phyloP scores from a whole-genome alignment of 2,797 vertebrate species.

The Malacoctenus gilli region DNA sequence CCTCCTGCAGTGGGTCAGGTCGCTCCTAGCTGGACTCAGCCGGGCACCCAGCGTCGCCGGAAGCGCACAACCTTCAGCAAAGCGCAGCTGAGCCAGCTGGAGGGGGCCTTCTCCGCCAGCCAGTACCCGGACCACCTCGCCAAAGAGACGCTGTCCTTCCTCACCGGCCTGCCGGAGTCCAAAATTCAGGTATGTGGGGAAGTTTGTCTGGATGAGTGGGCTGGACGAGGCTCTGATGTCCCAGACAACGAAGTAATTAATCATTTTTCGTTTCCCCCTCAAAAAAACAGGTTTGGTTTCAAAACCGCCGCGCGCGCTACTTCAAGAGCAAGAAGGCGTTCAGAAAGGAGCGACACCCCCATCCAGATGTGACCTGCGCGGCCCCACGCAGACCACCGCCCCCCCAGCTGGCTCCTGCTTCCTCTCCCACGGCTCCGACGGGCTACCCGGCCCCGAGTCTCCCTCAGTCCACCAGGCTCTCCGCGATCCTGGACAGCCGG shows the following conservation, averaged over 20 bases:
- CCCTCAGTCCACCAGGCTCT: slow-evolving; percentile 59
- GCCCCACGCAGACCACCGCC: not conserved
- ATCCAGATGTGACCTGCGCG: not conserved
- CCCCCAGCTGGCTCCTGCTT: not conserved
- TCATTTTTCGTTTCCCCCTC: no score
- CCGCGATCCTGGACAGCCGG: slow-evolving; percentile 11
- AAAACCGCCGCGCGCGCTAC: slow-evolving; percentile 74
- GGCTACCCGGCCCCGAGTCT: slow-evolving; percentile 38
- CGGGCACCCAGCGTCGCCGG: slow-evolving; percentile 54
- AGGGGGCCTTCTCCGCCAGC: slow-evolving; percentile 68
- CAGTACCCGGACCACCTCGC: slow-evolving; percentile 70
- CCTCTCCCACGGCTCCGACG: slow-evolving; percentile 15
- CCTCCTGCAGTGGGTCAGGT: slow-evolving; percentile 27
- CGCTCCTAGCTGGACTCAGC: slow-evolving; percentile 2
- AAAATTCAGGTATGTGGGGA: slow-evolving; percentile 77
- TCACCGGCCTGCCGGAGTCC: slow-evolving; percentile 73
- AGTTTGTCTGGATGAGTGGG: no score
- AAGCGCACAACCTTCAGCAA: slow-evolving; percentile 78
- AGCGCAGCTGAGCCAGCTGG: slow-evolving; percentile 70
- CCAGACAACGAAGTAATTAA: no score
- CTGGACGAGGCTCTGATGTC: no score
- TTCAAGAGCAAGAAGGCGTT: slow-evolving; percentile 75
- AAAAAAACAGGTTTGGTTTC: slow-evolving; percentile 80
- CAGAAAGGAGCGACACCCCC: not conserved
- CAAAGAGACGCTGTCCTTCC: slow-evolving; percentile 67